Conservation (phyloP, 1,140 invertebrate species). For the Drosophila yakuba region DNA sequence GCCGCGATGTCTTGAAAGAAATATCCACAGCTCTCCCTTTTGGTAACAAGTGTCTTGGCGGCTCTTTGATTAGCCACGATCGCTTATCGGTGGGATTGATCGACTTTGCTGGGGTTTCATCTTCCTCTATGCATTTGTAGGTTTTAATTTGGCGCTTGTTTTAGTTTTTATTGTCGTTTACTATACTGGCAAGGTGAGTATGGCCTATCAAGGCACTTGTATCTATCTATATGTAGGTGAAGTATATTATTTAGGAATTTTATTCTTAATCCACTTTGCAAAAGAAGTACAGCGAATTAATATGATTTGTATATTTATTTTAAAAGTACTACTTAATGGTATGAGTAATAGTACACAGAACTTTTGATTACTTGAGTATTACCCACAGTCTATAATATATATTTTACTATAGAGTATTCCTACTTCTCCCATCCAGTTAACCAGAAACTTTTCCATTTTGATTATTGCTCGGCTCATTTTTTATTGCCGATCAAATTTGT, state of each 20-base stretch:
- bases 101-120: constrained; percentile 5
- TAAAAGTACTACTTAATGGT: too few relatives aligned
- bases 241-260: not conserved
- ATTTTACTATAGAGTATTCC: not conserved
- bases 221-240: too few relatives aligned
- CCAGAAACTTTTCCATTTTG: constrained; percentile 32
- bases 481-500: constrained; percentile 53
- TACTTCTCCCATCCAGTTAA: constrained; percentile 1
- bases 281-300: too few relatives aligned
- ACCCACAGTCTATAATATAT: not conserved
- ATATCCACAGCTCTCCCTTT: constrained; percentile 33
- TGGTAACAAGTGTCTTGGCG: constrained; percentile 74
- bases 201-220: not conserved
- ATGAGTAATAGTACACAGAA: not conserved
- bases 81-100: constrained; percentile 45
- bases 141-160: constrained; percentile 70
- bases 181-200: not conserved
- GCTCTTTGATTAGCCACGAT: constrained; percentile 53
- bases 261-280: too few relatives aligned
- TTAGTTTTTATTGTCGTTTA: constrained; percentile 7
- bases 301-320: too few relatives aligned
- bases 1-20: constrained; percentile 58
- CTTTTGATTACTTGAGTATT: too few relatives aligned
- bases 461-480: constrained; percentile 31
- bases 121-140: constrained; percentile 12